Evolutionary conservation across 2,797 vertebrate genomes (phyloP), one percentile per base, ranked within the genome.

Genomic region (Sebastes baramenuke): DNA sequence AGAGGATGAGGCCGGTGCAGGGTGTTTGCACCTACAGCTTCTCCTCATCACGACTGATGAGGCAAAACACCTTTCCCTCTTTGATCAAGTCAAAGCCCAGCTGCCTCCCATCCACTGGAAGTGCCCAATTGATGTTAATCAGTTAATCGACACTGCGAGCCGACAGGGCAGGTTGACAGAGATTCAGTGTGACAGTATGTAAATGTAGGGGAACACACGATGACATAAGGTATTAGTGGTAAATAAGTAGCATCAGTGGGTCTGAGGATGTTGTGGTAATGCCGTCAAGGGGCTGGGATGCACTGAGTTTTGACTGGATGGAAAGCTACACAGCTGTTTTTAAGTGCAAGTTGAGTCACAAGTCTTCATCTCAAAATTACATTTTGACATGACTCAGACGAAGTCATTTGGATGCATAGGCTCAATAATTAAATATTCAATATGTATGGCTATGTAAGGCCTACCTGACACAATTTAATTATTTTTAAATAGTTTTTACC

Each of bases 71-170:
- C 71, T 49, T 61, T 52, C 62, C 73, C 75, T 30, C 64, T 89
- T 75, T 76, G 78, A 88, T 86, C 64, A 16, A 74, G 62, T 72
- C 77, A 5, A 27, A 42, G 71, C 73, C 82, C 87, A 88, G 87
- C 88, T 90, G 85, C 79, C 82, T 75, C 72, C 55, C 67, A 12
- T 84, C 81, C 61, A 69, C 59, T 14, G 29, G 79, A 68, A 70
- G 78, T 22, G 54, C 71, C 64, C 84, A 68, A 71, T 59, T 79
- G 84, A 83, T 88, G 87, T 75, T 87, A 90, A 91, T 90, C 79
- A 86, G 66, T 36, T 91, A 92, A 93, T 89, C 25, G 75, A 76
- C 80, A 13, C 20, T 16, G 79, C 5, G 24, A 72, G 82, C 75
- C 29, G 71, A 80, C 20, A 67, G 80, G 60, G 56, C 56, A 11